phyloP scores from a whole-genome alignment of 1,140 invertebrate species.

The Drosophila teissieri region DNA sequence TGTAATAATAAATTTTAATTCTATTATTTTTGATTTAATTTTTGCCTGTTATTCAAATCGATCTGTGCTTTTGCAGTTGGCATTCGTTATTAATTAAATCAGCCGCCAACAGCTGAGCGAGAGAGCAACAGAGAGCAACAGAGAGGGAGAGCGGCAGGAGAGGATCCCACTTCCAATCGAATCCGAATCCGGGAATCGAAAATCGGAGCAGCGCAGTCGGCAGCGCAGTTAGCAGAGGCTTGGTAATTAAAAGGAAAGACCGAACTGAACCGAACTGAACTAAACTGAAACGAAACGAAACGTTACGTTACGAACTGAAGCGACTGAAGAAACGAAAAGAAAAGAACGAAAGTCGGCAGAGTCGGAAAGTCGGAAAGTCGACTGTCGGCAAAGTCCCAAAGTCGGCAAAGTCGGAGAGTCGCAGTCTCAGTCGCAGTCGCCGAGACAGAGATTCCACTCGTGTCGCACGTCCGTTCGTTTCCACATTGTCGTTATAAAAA shows the following conservation, averaged over 20 bases:
- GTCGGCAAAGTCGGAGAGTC: constrained; percentile 21
- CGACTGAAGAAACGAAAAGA: not conserved
- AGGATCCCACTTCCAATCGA: constrained; percentile 37
- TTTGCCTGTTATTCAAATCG: constrained; percentile 57
- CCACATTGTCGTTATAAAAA: constrained; percentile 62
- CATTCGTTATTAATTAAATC: constrained; percentile 82
- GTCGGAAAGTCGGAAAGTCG: constrained; percentile 9
- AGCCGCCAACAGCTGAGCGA: constrained; percentile 51
- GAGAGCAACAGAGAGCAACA: constrained; percentile 5
- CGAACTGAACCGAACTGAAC: not conserved
- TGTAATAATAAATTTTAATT: constrained; percentile 49
- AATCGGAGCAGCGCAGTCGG: constrained; percentile 26
- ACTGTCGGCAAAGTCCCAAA: constrained; percentile 16
- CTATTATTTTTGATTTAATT: constrained; percentile 69
- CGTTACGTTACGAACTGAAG: too few species aligned
- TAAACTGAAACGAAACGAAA: not conserved
- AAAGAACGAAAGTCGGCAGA: constrained; percentile 21
- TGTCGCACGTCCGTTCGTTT: constrained; percentile 35
- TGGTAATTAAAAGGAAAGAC: constrained; percentile 76
- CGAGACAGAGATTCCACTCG: constrained; percentile 51
- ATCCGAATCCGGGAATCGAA: constrained; percentile 41
- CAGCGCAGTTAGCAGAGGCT: constrained; percentile 34
- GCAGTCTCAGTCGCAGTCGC: constrained; percentile 43
- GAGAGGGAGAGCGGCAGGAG: not conserved
- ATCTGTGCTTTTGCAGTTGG: constrained; percentile 80